Evolutionary conservation across 2,888 invertebrate genomes (phyloP).

Genomic region (Ennomos erosarius): DNA sequence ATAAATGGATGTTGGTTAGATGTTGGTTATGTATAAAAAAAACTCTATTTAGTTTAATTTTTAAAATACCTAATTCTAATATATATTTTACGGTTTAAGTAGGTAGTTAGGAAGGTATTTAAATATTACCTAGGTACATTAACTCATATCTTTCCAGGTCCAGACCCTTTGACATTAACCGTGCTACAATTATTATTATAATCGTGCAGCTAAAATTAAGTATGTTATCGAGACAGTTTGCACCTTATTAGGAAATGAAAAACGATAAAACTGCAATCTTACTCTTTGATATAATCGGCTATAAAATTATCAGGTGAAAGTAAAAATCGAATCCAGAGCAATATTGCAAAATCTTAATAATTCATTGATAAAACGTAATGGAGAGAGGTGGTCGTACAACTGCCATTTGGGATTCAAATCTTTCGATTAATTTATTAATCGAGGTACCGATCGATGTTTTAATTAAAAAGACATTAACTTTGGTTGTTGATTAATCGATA

Average conservation of each 20-base stretch:
- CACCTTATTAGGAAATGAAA: constrained; percentile 12
- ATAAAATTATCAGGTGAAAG: constrained; percentile 45
- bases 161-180: constrained; percentile 13
- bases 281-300: constrained; percentile 14
- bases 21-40: too few relatives aligned
- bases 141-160: neutral
- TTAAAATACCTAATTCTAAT: too few relatives aligned
- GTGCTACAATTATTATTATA: constrained; percentile 3
- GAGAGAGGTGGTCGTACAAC: constrained; percentile 43
- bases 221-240: constrained; percentile 8
- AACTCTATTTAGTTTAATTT: too few relatives aligned
- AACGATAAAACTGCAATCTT: constrained; percentile 17
- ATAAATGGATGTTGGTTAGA: too few relatives aligned
- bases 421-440: constrained; percentile 30
- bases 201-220: neutral
- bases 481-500: constrained; percentile 29
- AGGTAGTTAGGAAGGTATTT: too few relatives aligned
- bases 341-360: constrained; percentile 49
- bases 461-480: constrained; percentile 32
- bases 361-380: constrained; percentile 33
- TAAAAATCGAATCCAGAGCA: constrained; percentile 51
- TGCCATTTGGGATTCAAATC: constrained; percentile 39
- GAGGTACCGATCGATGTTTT: constrained; percentile 33
- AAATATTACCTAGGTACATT: too few relatives aligned
- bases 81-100: too few relatives aligned